Percentiles rank a stretch among this genome's conserved stretches.
Evolutionary conservation across 2,888 invertebrate genomes (phyloP).

Genomic region (Salpingus planirostris): DNA sequence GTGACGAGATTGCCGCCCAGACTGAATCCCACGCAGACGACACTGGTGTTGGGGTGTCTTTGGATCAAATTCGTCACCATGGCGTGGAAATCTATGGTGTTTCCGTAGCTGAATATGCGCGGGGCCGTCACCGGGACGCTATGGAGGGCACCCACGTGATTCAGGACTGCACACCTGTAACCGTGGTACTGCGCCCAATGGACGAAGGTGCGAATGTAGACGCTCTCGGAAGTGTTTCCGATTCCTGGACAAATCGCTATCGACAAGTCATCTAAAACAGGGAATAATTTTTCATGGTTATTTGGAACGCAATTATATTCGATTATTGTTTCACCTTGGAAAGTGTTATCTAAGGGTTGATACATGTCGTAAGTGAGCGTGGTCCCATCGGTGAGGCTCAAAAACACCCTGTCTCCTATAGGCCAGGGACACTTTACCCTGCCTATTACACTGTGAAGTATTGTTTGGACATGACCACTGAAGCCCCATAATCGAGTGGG

Average conservation of each 20-base stretch:
- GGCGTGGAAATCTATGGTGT: slow-evolving; percentile 78
- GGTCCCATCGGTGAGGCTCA: slow-evolving; percentile 72
- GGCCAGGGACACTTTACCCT: slow-evolving; percentile 85
- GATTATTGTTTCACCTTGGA: too few relatives aligned
- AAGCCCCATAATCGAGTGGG: slow-evolving; percentile 91
- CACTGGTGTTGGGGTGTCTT: slow-evolving; percentile 65
- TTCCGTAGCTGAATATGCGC: slow-evolving; percentile 87
- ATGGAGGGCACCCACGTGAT: slow-evolving; percentile 84
- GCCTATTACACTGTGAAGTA: slow-evolving; percentile 81
- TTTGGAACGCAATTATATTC: too few relatives aligned
- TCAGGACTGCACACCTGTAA: slow-evolving; percentile 85
- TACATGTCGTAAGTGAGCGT: slow-evolving; percentile 90
- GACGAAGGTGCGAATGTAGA: slow-evolving; percentile 88
- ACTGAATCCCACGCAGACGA: slow-evolving; percentile 85
- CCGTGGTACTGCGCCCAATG: slow-evolving; percentile 87
- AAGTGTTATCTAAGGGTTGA: slow-evolving; percentile 64
- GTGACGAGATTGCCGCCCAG: slow-evolving; percentile 88
- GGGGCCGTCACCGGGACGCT: slow-evolving; percentile 80
- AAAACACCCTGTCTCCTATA: slow-evolving; percentile 70
- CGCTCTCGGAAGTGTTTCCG: slow-evolving; percentile 89
- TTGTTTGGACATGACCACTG: slow-evolving; percentile 91
- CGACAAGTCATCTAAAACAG: slow-evolving; percentile 68
- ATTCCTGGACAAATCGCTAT: slow-evolving; percentile 87
- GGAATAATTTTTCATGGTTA: too few relatives aligned
- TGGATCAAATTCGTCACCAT: slow-evolving; percentile 70